Evolutionary conservation across 2,888 invertebrate species (phyloP), one percentile per base, ranked within the genome.

Genomic region (Cryptocephalus primarius): DNA sequence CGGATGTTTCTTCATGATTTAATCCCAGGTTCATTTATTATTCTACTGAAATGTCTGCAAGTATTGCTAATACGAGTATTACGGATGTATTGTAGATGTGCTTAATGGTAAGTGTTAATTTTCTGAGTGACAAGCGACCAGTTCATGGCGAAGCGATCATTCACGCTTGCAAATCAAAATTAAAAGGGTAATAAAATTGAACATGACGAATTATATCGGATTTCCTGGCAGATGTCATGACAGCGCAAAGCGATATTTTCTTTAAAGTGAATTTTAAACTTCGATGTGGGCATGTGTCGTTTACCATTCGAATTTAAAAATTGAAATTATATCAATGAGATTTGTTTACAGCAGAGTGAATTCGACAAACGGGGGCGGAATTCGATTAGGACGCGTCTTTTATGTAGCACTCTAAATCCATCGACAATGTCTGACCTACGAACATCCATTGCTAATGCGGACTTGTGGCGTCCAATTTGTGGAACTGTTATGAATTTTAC

Each of bases 201-300:
- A 65, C 61, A 62, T 64, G 60, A 55, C n/a, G 12, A 36, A 55
- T 58, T 54, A 59, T 58, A 63, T 61, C 67, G 67, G 67, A 68
- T 68, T 64, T 69, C 68, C 69, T 66, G 65, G 64, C 69, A 68
- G 68, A 69, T 68, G 68, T 67, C 66, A 58, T 62, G 64, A 63
- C 66, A 63, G 60, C 62, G 60, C 58, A 60, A 63, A 63, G 61
- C 62, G 63, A 62, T 64, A 64, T 66, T 68, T 68, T 67, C 67
- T 66, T 60, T 59, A 60, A 63, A 62, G 57, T 61, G 60, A 65
- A 58, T 64, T 67, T 66, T 55, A 58, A 66, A 65, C 62, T 64
- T 60, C 47, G 52, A 48, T 52, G 55, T 54, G 53, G 51, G 48
- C 56, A 59, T 57, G 59, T 58, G 56, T 60, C 60, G 59, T 53